Evolutionary conservation across 2,888 invertebrate genomes (phyloP).

Genomic region (Neria commutata): DNA sequence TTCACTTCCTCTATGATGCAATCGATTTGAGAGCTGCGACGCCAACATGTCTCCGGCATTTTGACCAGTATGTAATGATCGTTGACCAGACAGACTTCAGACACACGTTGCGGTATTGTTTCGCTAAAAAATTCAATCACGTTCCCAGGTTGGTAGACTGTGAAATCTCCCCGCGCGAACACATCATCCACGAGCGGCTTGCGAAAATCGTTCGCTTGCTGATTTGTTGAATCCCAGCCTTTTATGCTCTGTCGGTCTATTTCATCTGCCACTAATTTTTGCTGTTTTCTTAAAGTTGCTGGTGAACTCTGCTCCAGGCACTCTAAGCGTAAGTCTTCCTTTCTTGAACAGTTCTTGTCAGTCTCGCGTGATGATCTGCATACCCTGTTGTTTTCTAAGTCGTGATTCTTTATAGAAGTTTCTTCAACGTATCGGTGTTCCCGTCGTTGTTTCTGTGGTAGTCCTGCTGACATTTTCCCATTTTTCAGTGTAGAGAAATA

Average conservation of each 20-base stretch:
- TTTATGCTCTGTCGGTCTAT: too few species aligned
- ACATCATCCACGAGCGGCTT: neutral
- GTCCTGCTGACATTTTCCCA: conserved; percentile 21
- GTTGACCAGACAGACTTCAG: conserved; percentile 54
- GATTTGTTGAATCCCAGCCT: too few species aligned
- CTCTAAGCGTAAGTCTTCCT: too few species aligned
- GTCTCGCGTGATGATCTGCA: too few species aligned
- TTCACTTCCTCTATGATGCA: conserved; percentile 17
- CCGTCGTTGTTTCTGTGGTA: conserved; percentile 9
- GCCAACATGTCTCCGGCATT: conserved; percentile 37
- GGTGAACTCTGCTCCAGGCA: too few species aligned
- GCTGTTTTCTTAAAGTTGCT: too few species aligned
- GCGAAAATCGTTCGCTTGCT: neutral
- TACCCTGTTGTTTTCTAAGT: too few species aligned
- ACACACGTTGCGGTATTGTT: conserved; percentile 37
- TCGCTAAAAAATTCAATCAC: conserved; percentile 45
- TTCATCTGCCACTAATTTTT: too few species aligned
- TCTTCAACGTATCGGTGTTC: too few species aligned
- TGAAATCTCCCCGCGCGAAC: conserved; percentile 32
- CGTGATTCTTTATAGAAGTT: too few species aligned
- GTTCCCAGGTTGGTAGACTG: conserved; percentile 44
- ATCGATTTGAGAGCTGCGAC: conserved; percentile 13
- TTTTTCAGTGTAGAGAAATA: conserved; percentile 9
- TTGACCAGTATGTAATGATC: conserved; percentile 58
- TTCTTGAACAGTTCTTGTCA: too few species aligned